phyloP scores from a whole-genome alignment of 2,113 vertebrate species.

The Nasalis larvatus region DNA sequence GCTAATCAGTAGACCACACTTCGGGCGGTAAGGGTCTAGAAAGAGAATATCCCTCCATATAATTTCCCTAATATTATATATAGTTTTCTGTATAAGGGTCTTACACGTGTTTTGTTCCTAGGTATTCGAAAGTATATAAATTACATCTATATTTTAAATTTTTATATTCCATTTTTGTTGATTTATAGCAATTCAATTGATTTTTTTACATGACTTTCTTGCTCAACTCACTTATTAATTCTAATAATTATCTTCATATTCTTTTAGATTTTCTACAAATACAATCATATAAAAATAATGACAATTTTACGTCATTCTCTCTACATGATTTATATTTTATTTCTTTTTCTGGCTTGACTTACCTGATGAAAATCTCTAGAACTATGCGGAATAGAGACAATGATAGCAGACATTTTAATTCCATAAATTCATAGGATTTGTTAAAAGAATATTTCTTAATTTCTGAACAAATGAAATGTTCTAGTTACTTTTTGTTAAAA shows the following conservation, averaged over 20 bases:
- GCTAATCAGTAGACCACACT: not conserved
- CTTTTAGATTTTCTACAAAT: constrained; percentile 62
- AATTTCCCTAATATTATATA: constrained; percentile 56
- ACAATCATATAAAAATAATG: constrained; percentile 52
- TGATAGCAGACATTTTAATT: not conserved
- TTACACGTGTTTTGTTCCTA: constrained; percentile 31
- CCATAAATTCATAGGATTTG: not conserved
- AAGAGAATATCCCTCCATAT: not conserved
- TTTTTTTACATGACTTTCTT: constrained; percentile 60
- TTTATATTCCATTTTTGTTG: constrained; percentile 57
- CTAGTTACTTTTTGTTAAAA: not conserved
- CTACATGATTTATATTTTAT: constrained; percentile 41
- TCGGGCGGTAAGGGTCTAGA: not conserved
- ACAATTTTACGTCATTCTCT: constrained; percentile 52
- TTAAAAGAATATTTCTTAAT: not conserved
- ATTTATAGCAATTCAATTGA: constrained; percentile 63
- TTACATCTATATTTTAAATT: constrained; percentile 54
- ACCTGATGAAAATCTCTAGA: not conserved
- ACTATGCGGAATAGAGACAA: not conserved
- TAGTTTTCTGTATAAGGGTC: constrained; percentile 61
- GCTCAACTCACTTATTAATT: constrained; percentile 50
- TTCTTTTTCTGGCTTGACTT: constrained; percentile 35
- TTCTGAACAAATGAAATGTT: not conserved
- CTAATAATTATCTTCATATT: constrained; percentile 50
- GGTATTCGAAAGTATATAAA: constrained; percentile 64